Conservation (phyloP, 2,797 vertebrate genomes). For the Mallotus villosus region DNA sequence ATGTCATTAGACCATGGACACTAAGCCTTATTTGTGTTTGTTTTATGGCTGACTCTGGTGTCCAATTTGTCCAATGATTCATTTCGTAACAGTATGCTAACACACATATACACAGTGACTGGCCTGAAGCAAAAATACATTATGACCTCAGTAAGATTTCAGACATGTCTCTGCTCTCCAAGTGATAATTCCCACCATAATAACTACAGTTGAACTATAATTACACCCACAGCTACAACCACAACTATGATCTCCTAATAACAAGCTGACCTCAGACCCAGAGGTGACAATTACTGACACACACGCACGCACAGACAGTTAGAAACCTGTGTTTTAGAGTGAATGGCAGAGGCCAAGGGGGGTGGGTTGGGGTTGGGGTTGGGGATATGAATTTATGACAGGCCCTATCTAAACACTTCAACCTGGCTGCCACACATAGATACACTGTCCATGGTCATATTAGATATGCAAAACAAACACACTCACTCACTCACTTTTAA, state of each 20-base stretch:
- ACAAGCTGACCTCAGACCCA: constrained; percentile 53
- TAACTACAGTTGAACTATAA: constrained; percentile 66
- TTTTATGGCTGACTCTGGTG: constrained; percentile 63
- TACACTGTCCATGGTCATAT: constrained; percentile 22
- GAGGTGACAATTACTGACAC: constrained; percentile 54
- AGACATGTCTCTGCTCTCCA: constrained; percentile 58
- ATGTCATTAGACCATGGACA: too few species aligned
- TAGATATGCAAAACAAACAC: constrained; percentile 21
- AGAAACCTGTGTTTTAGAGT: background rate
- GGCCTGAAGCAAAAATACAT: constrained; percentile 67
- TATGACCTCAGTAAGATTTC: constrained; percentile 70
- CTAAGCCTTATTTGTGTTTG: constrained; percentile 54
- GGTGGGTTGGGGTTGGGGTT: constrained; percentile 39
- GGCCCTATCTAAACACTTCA: constrained; percentile 56
- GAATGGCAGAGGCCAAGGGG: constrained; percentile 31
- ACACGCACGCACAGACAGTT: background rate
- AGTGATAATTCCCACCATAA: constrained; percentile 70
- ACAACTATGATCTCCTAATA: constrained; percentile 66
- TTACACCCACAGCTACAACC: constrained; percentile 60
- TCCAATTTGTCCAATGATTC: constrained; percentile 68
- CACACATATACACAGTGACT: constrained; percentile 49
- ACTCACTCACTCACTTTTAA: constrained; percentile 18
- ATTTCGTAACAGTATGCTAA: constrained; percentile 70
- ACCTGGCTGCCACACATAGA: constrained; percentile 48
- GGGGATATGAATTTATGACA: constrained; percentile 38